Conservation (phyloP, 2,797 vertebrate species). For the Oceanodroma leucorhoa region DNA sequence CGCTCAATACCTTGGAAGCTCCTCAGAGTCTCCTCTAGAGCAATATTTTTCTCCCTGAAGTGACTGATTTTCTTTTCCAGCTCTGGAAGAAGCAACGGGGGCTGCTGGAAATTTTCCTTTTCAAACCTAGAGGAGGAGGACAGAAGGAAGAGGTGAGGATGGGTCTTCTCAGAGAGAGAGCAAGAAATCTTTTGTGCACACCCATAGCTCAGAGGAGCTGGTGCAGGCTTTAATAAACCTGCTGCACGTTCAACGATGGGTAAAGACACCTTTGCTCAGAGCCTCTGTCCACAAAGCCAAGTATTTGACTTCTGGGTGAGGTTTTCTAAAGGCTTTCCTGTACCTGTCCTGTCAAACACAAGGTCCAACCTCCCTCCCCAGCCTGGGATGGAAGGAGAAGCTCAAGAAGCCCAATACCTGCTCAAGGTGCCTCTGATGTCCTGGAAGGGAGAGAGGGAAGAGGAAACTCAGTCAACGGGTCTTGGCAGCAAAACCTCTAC, state of each 20-base stretch:
- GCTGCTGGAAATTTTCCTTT: not conserved
- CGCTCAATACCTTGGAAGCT: not conserved
- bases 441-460: not conserved
- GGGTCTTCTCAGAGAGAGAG: accelerated
- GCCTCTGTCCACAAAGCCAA: not conserved
- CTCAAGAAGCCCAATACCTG: not conserved
- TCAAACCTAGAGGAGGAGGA: not conserved
- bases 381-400: not conserved
- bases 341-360: not conserved
- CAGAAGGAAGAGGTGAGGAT: accelerated
- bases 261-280: not conserved
- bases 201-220: not conserved
- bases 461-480: not conserved
- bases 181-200: accelerated
- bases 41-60: not conserved
- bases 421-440: not conserved
- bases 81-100: not conserved
- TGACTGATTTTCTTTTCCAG: not conserved
- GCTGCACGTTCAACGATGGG: accelerated
- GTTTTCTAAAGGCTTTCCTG: not conserved
- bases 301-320: accelerated
- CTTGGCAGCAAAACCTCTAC: not conserved
- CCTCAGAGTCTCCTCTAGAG: not conserved
- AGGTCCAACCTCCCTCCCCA: not conserved
- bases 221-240: not conserved